Evolutionary conservation across 2,888 invertebrate genomes (phyloP).

Genomic region (Eremobia ochroleuca): DNA sequence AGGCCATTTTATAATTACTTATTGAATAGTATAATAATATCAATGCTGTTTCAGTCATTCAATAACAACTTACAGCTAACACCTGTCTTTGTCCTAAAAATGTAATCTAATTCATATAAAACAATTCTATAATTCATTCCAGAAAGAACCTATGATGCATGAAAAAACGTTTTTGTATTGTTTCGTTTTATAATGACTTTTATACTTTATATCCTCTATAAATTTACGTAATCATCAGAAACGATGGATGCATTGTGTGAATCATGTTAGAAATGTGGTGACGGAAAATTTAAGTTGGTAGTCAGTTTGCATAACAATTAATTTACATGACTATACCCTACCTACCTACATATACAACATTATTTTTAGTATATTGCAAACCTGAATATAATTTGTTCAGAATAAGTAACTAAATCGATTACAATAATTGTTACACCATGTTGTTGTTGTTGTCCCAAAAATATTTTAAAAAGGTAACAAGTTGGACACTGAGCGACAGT

Average conservation of each 20-base stretch:
- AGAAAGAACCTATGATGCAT: not conserved
- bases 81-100: not conserved
- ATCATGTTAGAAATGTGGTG: no score
- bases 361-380: no score
- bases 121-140: not conserved
- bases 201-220: not conserved
- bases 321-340: not conserved
- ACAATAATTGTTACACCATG: no score
- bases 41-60: not conserved
- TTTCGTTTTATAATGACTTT: not conserved
- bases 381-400: no score
- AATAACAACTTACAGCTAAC: not conserved
- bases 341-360: not conserved
- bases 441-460: no score
- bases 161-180: not conserved
- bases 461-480: no score
- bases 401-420: no score
- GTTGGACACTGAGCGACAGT: no score
- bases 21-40: no score
- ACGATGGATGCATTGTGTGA: no score
- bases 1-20: no score
- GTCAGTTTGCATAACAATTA: not conserved
- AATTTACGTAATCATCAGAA: not conserved
- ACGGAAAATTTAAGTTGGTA: not conserved
- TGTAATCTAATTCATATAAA: not conserved